Percentiles rank a stretch among this genome's conserved stretches.
Evolutionary conservation across 2,797 vertebrate genomes (phyloP).

Genomic region (Acanthornis magna): DNA sequence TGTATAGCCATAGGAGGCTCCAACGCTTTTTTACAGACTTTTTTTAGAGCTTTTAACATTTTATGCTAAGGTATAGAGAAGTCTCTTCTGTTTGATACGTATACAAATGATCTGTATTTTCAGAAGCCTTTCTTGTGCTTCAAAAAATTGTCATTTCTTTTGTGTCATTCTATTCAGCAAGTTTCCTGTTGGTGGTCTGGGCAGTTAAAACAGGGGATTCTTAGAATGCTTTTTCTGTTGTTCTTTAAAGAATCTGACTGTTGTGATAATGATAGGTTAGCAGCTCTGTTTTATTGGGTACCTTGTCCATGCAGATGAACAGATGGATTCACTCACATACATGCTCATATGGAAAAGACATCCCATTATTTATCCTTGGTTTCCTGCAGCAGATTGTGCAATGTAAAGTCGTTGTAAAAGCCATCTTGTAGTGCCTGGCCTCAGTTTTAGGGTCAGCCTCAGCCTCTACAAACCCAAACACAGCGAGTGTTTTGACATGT

Average conservation of each 20-base stretch:
- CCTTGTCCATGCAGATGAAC: not conserved
- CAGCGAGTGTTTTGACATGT: not conserved
- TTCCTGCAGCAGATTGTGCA: constrained; percentile 14
- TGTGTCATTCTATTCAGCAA: not conserved
- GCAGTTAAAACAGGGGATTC: not conserved
- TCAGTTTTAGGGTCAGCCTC: not conserved
- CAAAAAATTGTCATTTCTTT: not conserved
- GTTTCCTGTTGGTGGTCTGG: not conserved
- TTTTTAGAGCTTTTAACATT: not conserved
- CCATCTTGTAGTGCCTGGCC: not conserved
- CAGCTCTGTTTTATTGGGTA: not conserved
- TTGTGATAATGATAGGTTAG: not conserved
- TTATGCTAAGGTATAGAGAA: not conserved
- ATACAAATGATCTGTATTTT: not conserved
- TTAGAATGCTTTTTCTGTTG: not conserved
- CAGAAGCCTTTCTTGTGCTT: not conserved
- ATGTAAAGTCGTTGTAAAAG: not conserved
- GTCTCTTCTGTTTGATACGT: not conserved
- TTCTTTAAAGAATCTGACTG: not conserved
- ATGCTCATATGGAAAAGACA: not conserved
- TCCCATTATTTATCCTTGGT: not conserved
- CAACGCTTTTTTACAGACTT: not conserved
- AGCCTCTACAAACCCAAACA: not conserved
- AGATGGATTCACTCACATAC: not conserved
- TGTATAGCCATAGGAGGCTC: not conserved